Base-by-base conservation (phyloP, 2,797 vertebrate species). In the Falco columbarius region DNA sequence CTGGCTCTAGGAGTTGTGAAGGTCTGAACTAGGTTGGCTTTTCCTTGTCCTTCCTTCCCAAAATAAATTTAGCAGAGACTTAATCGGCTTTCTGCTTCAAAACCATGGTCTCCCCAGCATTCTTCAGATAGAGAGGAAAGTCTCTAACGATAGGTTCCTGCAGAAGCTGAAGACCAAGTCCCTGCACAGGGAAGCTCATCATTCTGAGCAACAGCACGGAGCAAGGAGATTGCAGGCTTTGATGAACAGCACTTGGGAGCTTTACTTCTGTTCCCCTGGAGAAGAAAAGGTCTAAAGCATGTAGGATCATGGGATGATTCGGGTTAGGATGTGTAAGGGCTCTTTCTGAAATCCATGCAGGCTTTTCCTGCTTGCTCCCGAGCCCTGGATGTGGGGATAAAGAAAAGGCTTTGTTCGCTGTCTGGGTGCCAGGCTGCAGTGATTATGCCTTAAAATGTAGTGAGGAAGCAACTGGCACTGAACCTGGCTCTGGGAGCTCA, bases 211-310 rank as follows among this genome's bases (percentile, higher is more conserved):
- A 29, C 47, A 72, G 10, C 17, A 55, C 12, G 16, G 18, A 72
- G 26, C 14, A 54, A 65, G 17, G 18, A 76, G 23, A 29, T 46
- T 22, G 6, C 44, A 65, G 23, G 14, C 21, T 86, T 77, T 56
- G n/a, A 52, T 40, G 32, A 72, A 51, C 22, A 55, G 44, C 19
- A 40, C 12, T 3, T 0, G 0, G 10, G n/a, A 27, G 29, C 10
- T 68, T 79, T 5, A 74, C 12, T 76, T 67, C 23, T 22, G 29
- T 40, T 16, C 0, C 2, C 5, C 23, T 63, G 36, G n/a, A 47
- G 63, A 86, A 73, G 14, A 62, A 62, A 14, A 59, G 17, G 13
- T 59, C 36, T 19, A 46, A 70, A 66, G 27, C 16, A 4, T 30
- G 7, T 56, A 65, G 46, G 19, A 65, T 61, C 12, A 12, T 38